phyloP scores from a whole-genome alignment of 2,113 vertebrate species.

The Petroica traversi region DNA sequence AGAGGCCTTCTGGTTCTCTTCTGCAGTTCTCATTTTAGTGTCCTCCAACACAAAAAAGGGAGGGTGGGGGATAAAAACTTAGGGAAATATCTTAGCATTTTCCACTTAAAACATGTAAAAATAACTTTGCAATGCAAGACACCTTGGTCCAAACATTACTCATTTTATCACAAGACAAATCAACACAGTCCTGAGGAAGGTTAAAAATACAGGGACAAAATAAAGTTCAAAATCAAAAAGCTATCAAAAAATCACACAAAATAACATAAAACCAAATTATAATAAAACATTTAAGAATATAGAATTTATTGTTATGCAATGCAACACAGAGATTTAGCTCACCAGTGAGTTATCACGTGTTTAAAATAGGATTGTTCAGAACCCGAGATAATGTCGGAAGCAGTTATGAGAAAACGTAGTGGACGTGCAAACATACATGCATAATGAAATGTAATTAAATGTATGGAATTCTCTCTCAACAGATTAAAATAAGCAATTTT shows the following conservation, averaged over 20 bases:
- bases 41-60: neutral
- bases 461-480: neutral
- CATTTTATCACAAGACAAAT: neutral
- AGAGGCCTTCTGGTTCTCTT: neutral
- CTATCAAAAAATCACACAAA: neutral
- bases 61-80: fast-evolving
- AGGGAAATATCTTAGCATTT: neutral
- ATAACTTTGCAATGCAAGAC: neutral
- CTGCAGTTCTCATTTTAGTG: neutral
- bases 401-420: neutral
- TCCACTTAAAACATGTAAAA: neutral
- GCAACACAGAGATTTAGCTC: neutral
- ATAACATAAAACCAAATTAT: neutral
- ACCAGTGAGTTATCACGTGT: neutral
- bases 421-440: neutral
- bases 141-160: neutral
- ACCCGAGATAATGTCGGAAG: neutral
- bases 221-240: neutral
- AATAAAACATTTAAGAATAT: neutral
- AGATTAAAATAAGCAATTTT: neutral
- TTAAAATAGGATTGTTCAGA: neutral
- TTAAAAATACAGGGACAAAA: neutral
- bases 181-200: neutral
- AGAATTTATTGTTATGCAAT: neutral
- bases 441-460: neutral